These are phyloP conservation scores for Elmis aenea DNA, from an alignment of 2,888 invertebrate species.

Conservation along the genomic window DNA sequence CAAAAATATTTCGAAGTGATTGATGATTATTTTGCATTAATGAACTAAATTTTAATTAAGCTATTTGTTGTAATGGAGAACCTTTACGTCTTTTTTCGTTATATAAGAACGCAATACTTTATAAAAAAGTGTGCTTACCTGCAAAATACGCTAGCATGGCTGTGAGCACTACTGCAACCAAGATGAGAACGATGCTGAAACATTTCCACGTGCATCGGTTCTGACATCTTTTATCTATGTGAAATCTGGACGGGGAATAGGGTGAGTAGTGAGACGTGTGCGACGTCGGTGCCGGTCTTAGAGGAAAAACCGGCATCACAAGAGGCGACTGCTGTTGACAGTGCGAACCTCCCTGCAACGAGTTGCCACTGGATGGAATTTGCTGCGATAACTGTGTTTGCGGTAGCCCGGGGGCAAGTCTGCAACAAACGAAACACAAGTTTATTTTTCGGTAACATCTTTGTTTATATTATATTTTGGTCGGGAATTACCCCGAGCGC, in stretches of 20 bases:
- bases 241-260: slow-evolving; percentile 88
- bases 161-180: slow-evolving; percentile 82
- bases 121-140: too few relatives aligned
- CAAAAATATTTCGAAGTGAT: too few relatives aligned
- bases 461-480: slow-evolving; percentile 19
- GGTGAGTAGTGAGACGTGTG: slow-evolving; percentile 79
- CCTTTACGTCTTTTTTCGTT: too few relatives aligned
- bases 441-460: slow-evolving; percentile 19
- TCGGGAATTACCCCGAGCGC: slow-evolving; percentile 15
- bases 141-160: slow-evolving; percentile 94
- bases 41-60: too few relatives aligned
- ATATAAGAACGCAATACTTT: too few relatives aligned
- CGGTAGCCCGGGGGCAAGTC: slow-evolving; percentile 50
- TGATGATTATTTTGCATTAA: too few relatives aligned
- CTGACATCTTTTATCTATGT: slow-evolving; percentile 90
- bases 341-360: slow-evolving; percentile 55
- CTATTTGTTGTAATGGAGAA: too few relatives aligned
- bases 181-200: slow-evolving; percentile 87
- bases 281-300: slow-evolving; percentile 57
- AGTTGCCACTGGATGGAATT: slow-evolving; percentile 57
- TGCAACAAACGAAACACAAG: slow-evolving; percentile 39
- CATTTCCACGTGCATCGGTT: slow-evolving; percentile 96
- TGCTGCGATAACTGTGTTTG: slow-evolving; percentile 55
- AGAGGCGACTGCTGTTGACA: slow-evolving; percentile 71
- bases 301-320: slow-evolving; percentile 85